Evolutionary conservation across 2,797 vertebrate species (phyloP), one percentile per base, ranked within the genome.

Genomic region (Melanitta fusca): DNA sequence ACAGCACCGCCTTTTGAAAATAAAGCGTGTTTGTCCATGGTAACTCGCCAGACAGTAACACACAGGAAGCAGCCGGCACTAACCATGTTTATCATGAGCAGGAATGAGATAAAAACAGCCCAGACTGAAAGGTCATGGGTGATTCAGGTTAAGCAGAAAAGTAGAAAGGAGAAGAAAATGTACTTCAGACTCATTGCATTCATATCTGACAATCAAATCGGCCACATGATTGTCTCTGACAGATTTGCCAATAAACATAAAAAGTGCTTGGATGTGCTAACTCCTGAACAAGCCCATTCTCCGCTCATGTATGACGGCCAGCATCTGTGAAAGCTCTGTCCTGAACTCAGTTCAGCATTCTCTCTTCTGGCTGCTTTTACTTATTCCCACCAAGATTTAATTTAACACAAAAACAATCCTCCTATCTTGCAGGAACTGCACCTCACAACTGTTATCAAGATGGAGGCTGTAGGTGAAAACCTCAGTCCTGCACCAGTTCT

Each of bases 321-420:
- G 24, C 1, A 0, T 36, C 41, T 24, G 3, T 20, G 9, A 51
- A 58, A 78, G 25, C 41, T 61, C 61, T 49, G 71, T 39, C 6
- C 47, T 1, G 1, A 87, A 24, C 30, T 68, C 0, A 0, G 39
- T 38, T 38, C 34, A 54, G n/a, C 28, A 1, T 13, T 0, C 0
- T 28, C 73, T 41, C 61, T 51, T 61, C 36, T 74, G 54, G 34
- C 38, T 86, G 73, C 39, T 54, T 72, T 53, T 70, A 41, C 45
- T 75, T 43, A 54, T 36, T 30, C 65, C 65, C 53, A 36, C 25
- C n/a, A 7, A 28, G 47, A 39, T 45, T 80, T 71, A 41, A 54
- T 45, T 60, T 28, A 60, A 82, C 27, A 41, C 20, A 64, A 43
- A 58, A 85, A 18, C 14, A 41, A 54, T 11, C 20, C 56, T 53